A percentile compares a stretch with the other conserved stretches of the same genome.
Conservation (phyloP, 2,113 vertebrate genomes). For the Centropus bengalensis region DNA sequence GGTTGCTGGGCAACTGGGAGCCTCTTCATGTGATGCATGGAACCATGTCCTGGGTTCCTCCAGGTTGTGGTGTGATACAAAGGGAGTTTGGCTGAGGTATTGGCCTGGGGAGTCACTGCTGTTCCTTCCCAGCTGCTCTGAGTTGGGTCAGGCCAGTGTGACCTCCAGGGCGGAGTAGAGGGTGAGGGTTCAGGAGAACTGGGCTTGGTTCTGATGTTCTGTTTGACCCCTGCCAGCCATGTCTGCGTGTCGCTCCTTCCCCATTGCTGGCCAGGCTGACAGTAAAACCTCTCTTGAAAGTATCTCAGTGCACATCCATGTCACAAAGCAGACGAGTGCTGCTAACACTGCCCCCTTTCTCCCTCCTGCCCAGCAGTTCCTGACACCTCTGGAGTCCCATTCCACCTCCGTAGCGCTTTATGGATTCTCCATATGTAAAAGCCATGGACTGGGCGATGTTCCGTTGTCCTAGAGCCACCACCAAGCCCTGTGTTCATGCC, state of each 20-base stretch:
- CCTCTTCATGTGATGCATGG: background rate
- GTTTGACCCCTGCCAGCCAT: background rate
- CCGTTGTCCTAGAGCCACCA: background rate
- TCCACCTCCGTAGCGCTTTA: accelerated
- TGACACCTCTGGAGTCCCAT: background rate
- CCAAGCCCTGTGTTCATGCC: background rate
- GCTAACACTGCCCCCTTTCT: background rate
- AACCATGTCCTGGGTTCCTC: background rate
- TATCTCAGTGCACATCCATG: background rate
- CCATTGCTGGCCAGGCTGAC: background rate
- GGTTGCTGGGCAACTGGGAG: background rate
- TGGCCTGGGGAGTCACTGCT: background rate
- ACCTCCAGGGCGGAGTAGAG: background rate
- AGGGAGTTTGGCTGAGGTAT: background rate
- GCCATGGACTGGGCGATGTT: background rate
- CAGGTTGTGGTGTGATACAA: background rate
- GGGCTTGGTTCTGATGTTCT: background rate
- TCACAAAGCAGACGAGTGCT: background rate
- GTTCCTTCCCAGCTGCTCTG: background rate
- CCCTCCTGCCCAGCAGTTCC: background rate
- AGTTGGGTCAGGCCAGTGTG: background rate
- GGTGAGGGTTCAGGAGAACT: background rate
- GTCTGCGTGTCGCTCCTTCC: background rate
- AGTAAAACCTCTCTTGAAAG: background rate
- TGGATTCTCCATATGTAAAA: background rate